Conservation (phyloP, 1,140 invertebrate species). For the Spodoptera litura region DNA sequence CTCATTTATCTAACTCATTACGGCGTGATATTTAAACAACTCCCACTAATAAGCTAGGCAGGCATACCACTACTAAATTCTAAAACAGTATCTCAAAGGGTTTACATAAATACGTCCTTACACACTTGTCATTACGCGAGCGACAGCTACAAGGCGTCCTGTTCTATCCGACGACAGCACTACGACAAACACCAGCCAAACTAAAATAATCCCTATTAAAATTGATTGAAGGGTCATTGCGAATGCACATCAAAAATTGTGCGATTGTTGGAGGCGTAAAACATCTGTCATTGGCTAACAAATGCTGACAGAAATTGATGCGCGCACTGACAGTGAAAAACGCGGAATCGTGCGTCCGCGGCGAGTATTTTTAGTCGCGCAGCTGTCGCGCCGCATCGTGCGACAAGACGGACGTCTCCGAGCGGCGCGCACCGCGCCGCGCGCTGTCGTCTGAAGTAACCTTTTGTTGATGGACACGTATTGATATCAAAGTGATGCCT, state of each 20-base stretch:
- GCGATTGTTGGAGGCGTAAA: slow-evolving; percentile 75
- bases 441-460: slow-evolving; percentile 62
- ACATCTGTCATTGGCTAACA: slow-evolving; percentile 84
- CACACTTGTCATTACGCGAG: slow-evolving; percentile 72
- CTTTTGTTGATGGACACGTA: slow-evolving; percentile 61
- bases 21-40: slow-evolving; percentile 26
- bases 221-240: slow-evolving; percentile 49
- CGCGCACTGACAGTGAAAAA: slow-evolving; percentile 83
- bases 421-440: slow-evolving; percentile 59
- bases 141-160: slow-evolving; percentile 75
- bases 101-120: slow-evolving; percentile 75
- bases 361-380: slow-evolving; percentile 74
- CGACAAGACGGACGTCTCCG: no score
- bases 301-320: slow-evolving; percentile 84
- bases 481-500: slow-evolving; percentile 42
- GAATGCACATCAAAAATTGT: slow-evolving; percentile 50
- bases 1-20: slow-evolving; percentile 32
- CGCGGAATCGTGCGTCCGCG: slow-evolving; percentile 79
- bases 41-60: slow-evolving; percentile 46
- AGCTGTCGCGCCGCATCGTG: slow-evolving; percentile 74
- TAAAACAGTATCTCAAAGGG: slow-evolving; percentile 74
- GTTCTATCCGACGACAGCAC: slow-evolving; percentile 40
- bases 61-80: slow-evolving; percentile 63
- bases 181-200: slow-evolving; percentile 2
- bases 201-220: slow-evolving; percentile 53